A percentile compares a stretch with the other conserved stretches of the same genome.
Conservation (phyloP, 2,113 vertebrate species). For the Upupa epops region DNA sequence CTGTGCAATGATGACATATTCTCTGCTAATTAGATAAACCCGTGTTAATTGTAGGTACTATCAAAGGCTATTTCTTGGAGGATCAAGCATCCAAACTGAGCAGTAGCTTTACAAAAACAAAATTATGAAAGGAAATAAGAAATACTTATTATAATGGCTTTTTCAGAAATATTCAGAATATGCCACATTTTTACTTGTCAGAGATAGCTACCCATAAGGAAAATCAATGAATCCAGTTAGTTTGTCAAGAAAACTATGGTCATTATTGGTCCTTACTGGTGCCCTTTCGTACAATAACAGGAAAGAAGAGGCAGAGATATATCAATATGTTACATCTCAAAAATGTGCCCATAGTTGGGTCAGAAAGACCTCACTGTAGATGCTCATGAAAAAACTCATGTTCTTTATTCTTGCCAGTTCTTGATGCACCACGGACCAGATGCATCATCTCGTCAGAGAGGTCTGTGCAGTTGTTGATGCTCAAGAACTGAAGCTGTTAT, state of each 20-base stretch:
- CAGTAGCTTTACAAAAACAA: not conserved
- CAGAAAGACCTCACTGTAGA: not conserved
- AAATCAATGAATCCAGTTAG: not conserved
- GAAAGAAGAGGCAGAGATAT: not conserved
- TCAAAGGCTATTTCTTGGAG: not conserved
- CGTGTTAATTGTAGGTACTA: constrained; percentile 38
- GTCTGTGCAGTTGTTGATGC: not conserved
- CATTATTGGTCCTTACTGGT: not conserved
- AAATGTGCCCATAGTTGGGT: not conserved
- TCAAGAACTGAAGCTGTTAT: not conserved
- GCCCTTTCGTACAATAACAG: not conserved
- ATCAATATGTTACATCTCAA: not conserved
- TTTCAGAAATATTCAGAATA: constrained; percentile 28
- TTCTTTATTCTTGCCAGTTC: not conserved
- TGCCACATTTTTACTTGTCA: constrained; percentile 17
- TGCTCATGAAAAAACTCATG: not conserved
- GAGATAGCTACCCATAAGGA: not conserved
- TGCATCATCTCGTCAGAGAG: not conserved
- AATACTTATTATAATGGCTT: not conserved
- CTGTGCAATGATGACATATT: not conserved
- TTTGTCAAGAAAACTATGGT: constrained; percentile 5
- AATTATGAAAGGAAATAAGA: not conserved
- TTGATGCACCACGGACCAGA: not conserved
- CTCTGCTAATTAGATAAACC: constrained; percentile 60
- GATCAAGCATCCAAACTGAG: not conserved